These are phyloP conservation scores for Lasiurus borealis DNA, from an alignment of 2,113 vertebrate species.

Conservation along the genomic window DNA sequence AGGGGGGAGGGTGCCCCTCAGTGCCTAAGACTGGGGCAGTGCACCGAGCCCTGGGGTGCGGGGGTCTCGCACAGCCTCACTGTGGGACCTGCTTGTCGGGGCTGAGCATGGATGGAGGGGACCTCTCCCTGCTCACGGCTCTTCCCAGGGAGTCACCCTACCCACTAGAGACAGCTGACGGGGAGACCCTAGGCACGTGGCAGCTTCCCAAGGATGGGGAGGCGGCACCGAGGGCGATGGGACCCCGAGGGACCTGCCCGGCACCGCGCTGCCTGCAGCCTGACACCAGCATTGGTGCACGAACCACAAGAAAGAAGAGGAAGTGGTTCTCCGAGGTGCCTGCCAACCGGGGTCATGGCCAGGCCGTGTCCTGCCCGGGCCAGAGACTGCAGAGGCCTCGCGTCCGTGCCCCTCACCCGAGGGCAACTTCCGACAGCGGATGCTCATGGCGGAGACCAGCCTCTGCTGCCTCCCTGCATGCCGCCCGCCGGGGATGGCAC, in stretches of 20 bases:
- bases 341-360: too few species aligned
- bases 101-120: not conserved
- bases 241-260: too few species aligned
- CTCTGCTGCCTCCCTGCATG: rapidly evolving
- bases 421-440: not conserved
- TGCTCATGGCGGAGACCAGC: rapidly evolving
- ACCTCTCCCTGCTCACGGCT: too few species aligned
- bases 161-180: not conserved
- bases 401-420: not conserved
- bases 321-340: not conserved
- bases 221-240: too few species aligned
- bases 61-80: too few species aligned
- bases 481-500: not conserved
- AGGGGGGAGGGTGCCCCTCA: not conserved
- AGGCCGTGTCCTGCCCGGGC: too few species aligned
- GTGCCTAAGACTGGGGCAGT: not conserved
- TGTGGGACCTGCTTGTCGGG: too few species aligned
- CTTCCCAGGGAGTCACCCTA: not conserved
- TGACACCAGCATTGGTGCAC: not conserved
- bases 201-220: not conserved
- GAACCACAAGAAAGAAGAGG: not conserved
- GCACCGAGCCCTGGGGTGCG: too few species aligned
- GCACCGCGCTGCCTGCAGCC: too few species aligned
- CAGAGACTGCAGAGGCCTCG: too few species aligned
- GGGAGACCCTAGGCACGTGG: not conserved